Evolutionary conservation across 2,888 invertebrate species (phyloP).

Genomic region (Serrognathus titanus): DNA sequence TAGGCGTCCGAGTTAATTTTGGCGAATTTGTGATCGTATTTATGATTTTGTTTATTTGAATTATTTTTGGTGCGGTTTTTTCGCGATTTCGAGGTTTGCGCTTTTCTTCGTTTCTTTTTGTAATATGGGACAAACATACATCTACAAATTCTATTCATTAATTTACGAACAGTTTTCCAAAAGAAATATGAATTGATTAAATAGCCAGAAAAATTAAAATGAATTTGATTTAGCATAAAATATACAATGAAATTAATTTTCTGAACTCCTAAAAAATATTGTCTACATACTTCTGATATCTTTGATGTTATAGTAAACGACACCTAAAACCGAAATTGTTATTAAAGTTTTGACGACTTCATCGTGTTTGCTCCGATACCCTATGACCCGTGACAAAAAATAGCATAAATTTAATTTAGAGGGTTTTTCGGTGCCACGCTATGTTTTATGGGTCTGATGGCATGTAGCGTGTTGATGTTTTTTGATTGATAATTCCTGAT

Average conservation of each 20-base stretch:
- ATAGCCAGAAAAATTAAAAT: too few species aligned
- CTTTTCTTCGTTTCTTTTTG: too few species aligned
- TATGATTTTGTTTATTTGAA: slow-evolving; percentile 14
- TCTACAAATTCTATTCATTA: too few species aligned
- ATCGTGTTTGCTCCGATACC: slow-evolving; percentile 27
- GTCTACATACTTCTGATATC: too few species aligned
- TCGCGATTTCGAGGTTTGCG: too few species aligned
- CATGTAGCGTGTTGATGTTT: slow-evolving; percentile 33
- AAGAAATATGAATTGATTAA: too few species aligned
- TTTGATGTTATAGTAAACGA: neutral
- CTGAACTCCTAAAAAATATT: too few species aligned
- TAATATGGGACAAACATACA: too few species aligned
- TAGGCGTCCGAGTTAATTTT: slow-evolving; percentile 13
- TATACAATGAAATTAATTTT: too few species aligned
- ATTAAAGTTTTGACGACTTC: slow-evolving; percentile 5
- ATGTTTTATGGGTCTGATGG: slow-evolving; percentile 37
- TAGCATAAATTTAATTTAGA: slow-evolving; percentile 29
- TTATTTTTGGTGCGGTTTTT: slow-evolving; percentile 3
- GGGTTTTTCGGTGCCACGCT: slow-evolving; percentile 30
- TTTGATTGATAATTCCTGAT: slow-evolving; percentile 30
- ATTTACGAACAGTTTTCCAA: too few species aligned
- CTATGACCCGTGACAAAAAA: slow-evolving; percentile 28
- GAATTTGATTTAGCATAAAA: too few species aligned
- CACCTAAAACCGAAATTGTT: slow-evolving; percentile 2
- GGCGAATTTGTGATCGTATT: slow-evolving; percentile 15